phyloP scores from a whole-genome alignment of 2,113 vertebrate species.

The Murina feae region DNA sequence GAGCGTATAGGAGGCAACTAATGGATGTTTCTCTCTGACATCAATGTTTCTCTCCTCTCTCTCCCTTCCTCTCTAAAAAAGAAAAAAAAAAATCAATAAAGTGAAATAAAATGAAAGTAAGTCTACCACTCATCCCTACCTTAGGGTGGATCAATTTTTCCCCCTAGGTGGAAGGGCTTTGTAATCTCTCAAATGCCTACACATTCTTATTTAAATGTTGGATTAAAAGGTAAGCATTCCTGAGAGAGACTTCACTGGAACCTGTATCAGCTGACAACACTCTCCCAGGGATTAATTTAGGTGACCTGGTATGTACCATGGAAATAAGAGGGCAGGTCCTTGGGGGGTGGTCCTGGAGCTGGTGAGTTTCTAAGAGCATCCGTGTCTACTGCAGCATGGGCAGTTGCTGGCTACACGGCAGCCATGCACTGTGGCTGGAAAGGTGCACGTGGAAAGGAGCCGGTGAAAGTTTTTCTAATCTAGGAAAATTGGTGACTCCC shows the following conservation, averaged over 20 bases:
- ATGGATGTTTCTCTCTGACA: not conserved
- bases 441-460: not conserved
- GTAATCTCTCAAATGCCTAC: not conserved
- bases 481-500: not conserved
- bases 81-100: not conserved
- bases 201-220: not conserved
- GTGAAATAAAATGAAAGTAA: not conserved
- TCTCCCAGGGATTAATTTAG: not conserved
- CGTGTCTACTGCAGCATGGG: too few species aligned
- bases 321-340: not conserved
- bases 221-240: not conserved
- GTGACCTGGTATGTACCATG: not conserved
- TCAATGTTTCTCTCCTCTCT: not conserved
- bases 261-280: accelerated
- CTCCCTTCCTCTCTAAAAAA: not conserved
- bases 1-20: too few species aligned
- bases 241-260: not conserved
- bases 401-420: not conserved
- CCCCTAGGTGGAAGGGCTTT: not conserved
- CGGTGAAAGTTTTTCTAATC: not conserved
- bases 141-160: not conserved
- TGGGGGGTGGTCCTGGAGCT: not conserved
- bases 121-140: not conserved
- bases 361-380: not conserved
- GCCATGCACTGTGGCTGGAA: not conserved